Conservation (phyloP, 1,140 invertebrate species). For the Steinernema feltiae region DNA sequence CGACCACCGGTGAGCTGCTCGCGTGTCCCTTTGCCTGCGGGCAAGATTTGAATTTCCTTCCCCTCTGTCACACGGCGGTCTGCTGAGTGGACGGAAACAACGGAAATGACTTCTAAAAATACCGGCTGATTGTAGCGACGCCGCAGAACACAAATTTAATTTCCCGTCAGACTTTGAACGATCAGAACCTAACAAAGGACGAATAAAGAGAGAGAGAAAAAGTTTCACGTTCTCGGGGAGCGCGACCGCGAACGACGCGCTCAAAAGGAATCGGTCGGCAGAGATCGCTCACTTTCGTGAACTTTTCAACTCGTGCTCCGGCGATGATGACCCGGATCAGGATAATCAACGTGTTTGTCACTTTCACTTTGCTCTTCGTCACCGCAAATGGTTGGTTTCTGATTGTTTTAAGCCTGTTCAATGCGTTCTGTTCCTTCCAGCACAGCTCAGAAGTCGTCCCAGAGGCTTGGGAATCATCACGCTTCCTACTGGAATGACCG, state of each 20-base stretch:
- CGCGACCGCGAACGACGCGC: neutral
- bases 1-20: too few relatives aligned
- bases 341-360: neutral
- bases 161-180: neutral
- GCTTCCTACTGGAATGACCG: slow-evolving; percentile 40
- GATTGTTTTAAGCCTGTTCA: neutral
- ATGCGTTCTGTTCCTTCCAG: neutral
- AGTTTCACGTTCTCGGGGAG: neutral
- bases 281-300: neutral
- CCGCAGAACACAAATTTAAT: neutral
- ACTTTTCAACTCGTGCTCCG: neutral
- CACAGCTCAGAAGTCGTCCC: slow-evolving; percentile 26
- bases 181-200: neutral
- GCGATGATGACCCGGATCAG: neutral
- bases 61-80: too few relatives aligned
- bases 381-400: neutral
- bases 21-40: too few relatives aligned
- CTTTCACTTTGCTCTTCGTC: neutral
- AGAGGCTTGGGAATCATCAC: slow-evolving; percentile 37
- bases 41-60: too few relatives aligned
- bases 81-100: too few relatives aligned
- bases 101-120: slow-evolving; percentile 8
- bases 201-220: neutral
- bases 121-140: neutral
- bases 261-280: neutral